Evolutionary conservation across 2,797 vertebrate species (phyloP), one percentile per base, ranked within the genome.

Genomic region (Anas georgica): DNA sequence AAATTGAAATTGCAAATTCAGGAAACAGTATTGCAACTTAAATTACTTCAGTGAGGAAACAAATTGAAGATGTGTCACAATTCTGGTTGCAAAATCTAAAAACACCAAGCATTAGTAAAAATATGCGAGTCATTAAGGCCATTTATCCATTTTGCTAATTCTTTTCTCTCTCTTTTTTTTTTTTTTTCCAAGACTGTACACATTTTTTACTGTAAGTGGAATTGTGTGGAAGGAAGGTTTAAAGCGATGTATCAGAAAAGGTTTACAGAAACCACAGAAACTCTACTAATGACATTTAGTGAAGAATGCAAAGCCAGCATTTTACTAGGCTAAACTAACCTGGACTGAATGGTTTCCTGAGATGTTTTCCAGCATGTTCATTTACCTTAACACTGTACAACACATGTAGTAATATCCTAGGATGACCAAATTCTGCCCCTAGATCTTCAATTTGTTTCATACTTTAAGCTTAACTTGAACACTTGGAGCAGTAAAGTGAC

Each of bases 11-110:
- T 94, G 73, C 72, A 96, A 95, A 78, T 90, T 94, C 94, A 94
- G 96, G 96, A 96, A 94, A 79, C 66, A 89, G 84, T 84, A 94
- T 94, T 94, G 88, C 90, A 96, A 92, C 91, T 94, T 95, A 68
- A 97, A 95, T 96, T 82, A 93, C 77, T 91, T 91, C 85, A 93
- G 94, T 93, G 88, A 92, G 93, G 95, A 96, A 97, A 97, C 91
- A 92, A 97, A 95, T 93, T 48, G 83, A 79, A 83, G 89, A 78
- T 79, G 78, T 96, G 96, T 97, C 96, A 96, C 93, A 93, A 94
- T 86, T 82, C 45, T 70, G 83, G 54, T 95, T 96, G 94, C 93
- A 97, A 95, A 91, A 95, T 41, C n/a, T 50, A 84, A 82, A 86
- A 96, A 25, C 73, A 83, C n/a, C 17, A 41, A 66, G 5, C 68